A percentile compares a stretch with the other conserved stretches of the same genome.
These are phyloP conservation scores for cat (Felis catus) DNA, from an alignment of 2,113 vertebrate genomes.

Conservation along the genomic window DNA sequence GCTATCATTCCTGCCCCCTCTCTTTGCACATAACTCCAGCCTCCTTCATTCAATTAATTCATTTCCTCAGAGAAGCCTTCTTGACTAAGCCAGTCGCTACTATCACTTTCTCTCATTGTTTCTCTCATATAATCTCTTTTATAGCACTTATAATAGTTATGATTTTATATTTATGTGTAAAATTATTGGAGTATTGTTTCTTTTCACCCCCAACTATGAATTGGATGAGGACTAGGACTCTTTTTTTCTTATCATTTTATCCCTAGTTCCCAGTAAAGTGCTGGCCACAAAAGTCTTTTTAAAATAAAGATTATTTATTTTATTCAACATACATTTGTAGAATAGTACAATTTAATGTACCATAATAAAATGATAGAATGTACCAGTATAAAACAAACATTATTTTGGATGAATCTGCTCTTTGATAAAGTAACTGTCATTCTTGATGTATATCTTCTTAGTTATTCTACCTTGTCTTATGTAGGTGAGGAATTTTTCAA, in stretches of 20 bases:
- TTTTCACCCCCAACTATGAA: neutral
- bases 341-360: neutral
- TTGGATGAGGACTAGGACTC: neutral
- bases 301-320: neutral
- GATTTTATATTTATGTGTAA: neutral
- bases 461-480: neutral
- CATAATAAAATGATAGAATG: neutral
- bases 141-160: neutral
- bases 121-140: neutral
- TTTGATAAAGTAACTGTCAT: neutral
- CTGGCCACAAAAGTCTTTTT: neutral
- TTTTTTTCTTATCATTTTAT: neutral
- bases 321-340: neutral
- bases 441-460: neutral
- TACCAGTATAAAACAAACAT: neutral
- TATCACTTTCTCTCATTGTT: neutral
- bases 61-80: neutral
- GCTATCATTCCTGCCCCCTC: neutral
- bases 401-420: neutral
- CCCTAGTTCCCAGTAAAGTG: neutral
- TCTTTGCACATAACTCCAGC: neutral
- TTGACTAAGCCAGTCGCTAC: neutral
- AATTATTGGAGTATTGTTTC: neutral
- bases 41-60: neutral
- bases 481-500: neutral